Evolutionary conservation across 2,113 vertebrate species (phyloP).

Genomic region (Centropristis striata): DNA sequence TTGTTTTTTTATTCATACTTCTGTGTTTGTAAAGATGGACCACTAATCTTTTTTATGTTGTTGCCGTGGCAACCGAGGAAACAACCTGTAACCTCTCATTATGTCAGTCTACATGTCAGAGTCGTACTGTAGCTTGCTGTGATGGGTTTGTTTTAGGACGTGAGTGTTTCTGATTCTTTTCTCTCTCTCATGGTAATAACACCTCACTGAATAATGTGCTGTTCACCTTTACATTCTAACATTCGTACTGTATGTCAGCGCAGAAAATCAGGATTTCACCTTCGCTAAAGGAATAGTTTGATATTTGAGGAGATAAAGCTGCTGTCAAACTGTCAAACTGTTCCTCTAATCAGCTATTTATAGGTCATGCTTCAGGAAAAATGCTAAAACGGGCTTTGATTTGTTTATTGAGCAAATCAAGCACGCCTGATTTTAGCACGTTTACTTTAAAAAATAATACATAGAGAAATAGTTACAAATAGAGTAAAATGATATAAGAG

Average conservation of each 20-base stretch:
- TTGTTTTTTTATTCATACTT: conserved; percentile 37
- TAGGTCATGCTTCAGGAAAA: neutral
- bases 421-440: neutral
- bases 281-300: neutral
- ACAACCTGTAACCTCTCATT: conserved; percentile 69
- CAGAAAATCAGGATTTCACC: neutral
- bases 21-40: conserved; percentile 57
- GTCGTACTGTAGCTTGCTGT: conserved; percentile 72
- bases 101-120: conserved; percentile 29
- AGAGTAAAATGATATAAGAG: neutral
- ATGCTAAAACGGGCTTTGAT: neutral
- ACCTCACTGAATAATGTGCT: neutral
- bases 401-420: neutral
- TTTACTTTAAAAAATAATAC: neutral
- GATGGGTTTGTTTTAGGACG: conserved; percentile 66
- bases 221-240: conserved; percentile 1
- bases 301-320: neutral
- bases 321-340: neutral
- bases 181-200: neutral
- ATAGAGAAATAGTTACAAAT: neutral
- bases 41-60: conserved; percentile 44
- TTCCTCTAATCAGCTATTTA: neutral
- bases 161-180: conserved; percentile 5
- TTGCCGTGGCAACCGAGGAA: conserved; percentile 58
- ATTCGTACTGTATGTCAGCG: conserved; percentile 7